Evolutionary conservation across 2,888 invertebrate species (phyloP).

Genomic region (Chelonus formosanus): DNA sequence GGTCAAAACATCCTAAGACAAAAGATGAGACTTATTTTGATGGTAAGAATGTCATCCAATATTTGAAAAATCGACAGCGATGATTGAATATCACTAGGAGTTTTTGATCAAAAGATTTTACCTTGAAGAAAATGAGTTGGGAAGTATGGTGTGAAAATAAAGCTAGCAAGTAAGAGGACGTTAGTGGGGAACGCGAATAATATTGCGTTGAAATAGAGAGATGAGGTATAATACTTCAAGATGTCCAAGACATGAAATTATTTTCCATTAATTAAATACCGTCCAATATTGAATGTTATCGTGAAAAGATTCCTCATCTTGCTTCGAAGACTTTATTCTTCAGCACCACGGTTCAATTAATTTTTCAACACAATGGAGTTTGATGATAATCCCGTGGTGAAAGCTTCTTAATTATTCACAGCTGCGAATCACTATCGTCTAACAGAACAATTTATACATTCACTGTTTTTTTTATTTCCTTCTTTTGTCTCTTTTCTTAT

Average conservation of each 20-base stretch:
- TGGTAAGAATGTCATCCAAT: too few species aligned
- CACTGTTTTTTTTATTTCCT: slow-evolving; percentile 3
- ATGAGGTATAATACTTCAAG: too few species aligned
- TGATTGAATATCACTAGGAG: too few species aligned
- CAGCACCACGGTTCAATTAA: slow-evolving; percentile 25
- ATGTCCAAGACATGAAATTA: slow-evolving; percentile 35
- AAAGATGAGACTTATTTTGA: too few species aligned
- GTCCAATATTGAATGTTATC: slow-evolving; percentile 31
- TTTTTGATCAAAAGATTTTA: too few species aligned
- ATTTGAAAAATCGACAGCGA: too few species aligned
- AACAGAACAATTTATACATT: slow-evolving; percentile 1
- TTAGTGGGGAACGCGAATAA: too few species aligned
- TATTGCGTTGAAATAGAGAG: too few species aligned
- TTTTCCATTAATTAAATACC: slow-evolving; percentile 46
- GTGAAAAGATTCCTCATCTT: slow-evolving; percentile 34
- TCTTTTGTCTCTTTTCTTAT: background rate
- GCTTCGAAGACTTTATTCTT: slow-evolving; percentile 17
- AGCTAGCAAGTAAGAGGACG: too few species aligned
- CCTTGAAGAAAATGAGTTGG: too few species aligned
- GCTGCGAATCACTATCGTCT: slow-evolving; percentile 25
- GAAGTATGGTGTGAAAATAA: too few species aligned
- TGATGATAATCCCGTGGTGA: slow-evolving; percentile 22
- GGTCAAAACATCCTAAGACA: too few species aligned
- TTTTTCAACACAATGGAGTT: slow-evolving; percentile 26
- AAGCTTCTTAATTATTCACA: slow-evolving; percentile 31